Base-by-base conservation (phyloP, 2,888 invertebrate species). In the Diploptera punctata region DNA sequence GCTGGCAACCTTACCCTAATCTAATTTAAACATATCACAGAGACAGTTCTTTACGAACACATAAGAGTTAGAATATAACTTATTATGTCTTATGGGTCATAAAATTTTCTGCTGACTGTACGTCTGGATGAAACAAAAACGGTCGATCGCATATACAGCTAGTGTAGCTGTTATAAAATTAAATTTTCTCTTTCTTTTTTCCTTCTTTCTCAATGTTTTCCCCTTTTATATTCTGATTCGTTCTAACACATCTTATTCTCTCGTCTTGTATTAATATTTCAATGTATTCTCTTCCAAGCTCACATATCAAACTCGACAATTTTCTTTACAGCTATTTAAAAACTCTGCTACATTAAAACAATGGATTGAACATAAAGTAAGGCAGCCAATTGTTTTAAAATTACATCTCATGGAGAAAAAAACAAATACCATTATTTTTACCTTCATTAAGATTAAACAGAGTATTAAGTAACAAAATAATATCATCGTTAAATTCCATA, bases 231-330 rank as follows among this genome's bases (percentile, higher is more conserved):
- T n/a, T n/a, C n/a, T n/a, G n/a, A n/a, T n/a, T n/a, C n/a, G n/a
- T n/a, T 16, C 33, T 16, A 24, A 47, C 29, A 65, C 65, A 26
- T 65, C 47, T 65, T 47, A 65, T 13, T 44, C 44, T 47, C 29
- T 29, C 47, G 16, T 65, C 65, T 44, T n/a, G 26, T 65, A 65
- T 65, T 65, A 44, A 65, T 65, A 65, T 65, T 65, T 47, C 65
- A 65, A 44, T 65, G 47, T 29, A 21, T 44, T 44, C 65, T 65
- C 65, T 43, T 16, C 29, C 21, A 13, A 21, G 38, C 16, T 31
- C 16, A 43, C 57, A 57, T 57, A 57, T 57, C 19, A n/a, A 57
- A 9, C 31, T 19, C 21, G 10, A 38, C 38, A 61, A 21, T 13
- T 19, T 38, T 13, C 26, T 44, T 44, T 65, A 29, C 65, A n/a